phyloP scores from a whole-genome alignment of 2,888 invertebrate genomes.

The Apotomis capreana region DNA sequence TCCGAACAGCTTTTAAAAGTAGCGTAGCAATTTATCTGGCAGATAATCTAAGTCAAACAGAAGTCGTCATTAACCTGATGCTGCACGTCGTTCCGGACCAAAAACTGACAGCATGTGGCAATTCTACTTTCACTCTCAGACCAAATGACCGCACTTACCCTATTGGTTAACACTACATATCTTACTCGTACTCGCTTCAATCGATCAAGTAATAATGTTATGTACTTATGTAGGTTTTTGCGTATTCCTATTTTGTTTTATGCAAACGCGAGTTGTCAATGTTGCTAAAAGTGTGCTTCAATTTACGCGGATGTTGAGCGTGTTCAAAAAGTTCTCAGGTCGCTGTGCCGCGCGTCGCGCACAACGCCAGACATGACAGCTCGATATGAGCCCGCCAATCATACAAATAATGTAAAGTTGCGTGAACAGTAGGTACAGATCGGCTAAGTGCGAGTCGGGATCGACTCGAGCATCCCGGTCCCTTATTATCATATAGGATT shows the following conservation, averaged over 20 bases:
- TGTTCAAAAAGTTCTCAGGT: neutral
- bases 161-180: conserved; percentile 45
- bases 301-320: neutral
- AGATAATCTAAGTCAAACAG: conserved; percentile 52
- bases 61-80: conserved; percentile 46
- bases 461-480: neutral
- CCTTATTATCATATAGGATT: too few relatives aligned
- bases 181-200: conserved; percentile 28
- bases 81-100: conserved; percentile 49
- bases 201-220: conserved; percentile 22
- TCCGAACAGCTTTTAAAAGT: conserved; percentile 25
- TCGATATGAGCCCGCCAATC: neutral
- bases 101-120: conserved; percentile 55
- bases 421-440: neutral
- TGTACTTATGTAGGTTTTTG: conserved; percentile 21
- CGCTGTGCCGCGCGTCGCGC: neutral
- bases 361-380: neutral
- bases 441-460: too few relatives aligned
- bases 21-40: conserved; percentile 54
- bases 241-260: conserved; percentile 11
- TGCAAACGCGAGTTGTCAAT: conserved; percentile 1
- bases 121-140: conserved; percentile 71
- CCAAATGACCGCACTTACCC: conserved; percentile 55
- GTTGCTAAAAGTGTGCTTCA: neutral
- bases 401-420: neutral